phyloP scores from a whole-genome alignment of 2,888 invertebrate genomes.

The Panzeria rudis region DNA sequence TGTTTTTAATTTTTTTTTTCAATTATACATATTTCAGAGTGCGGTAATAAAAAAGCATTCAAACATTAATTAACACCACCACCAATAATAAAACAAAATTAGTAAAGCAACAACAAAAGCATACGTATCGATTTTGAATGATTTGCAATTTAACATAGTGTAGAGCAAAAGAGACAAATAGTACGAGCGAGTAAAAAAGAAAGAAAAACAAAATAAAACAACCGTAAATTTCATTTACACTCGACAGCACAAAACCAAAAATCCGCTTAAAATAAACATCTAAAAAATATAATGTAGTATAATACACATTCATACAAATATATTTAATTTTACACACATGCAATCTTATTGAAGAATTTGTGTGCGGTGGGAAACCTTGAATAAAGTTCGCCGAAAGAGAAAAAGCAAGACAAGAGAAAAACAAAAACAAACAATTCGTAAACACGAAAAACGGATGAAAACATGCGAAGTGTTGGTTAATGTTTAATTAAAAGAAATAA shows the following conservation, averaged over 20 bases:
- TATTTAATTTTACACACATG: conserved; percentile 8
- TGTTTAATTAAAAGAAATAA: conserved; percentile 38
- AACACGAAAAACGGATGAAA: conserved; percentile 47
- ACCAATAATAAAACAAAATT: conserved; percentile 56
- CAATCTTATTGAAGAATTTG: conserved; percentile 45
- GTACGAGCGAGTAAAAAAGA: conserved; percentile 4
- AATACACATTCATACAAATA: conserved; percentile 19
- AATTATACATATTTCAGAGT: conserved; percentile 59
- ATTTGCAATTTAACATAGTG: conserved; percentile 31
- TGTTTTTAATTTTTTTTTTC: conserved; percentile 75
- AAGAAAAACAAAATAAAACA: conserved; percentile 50
- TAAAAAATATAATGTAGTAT: conserved; percentile 23
- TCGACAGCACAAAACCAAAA: conserved; percentile 52
- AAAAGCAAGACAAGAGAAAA: conserved; percentile 35
- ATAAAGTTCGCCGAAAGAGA: conserved; percentile 66
- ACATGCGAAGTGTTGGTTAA: conserved; percentile 61
- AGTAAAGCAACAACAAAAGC: conserved; percentile 52
- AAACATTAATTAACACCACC: conserved; percentile 55
- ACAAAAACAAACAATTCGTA: conserved; percentile 55
- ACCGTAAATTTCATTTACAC: conserved; percentile 61
- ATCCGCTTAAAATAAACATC: conserved; percentile 60
- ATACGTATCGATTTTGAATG: conserved; percentile 66
- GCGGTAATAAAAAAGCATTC: conserved; percentile 52
- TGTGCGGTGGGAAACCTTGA: conserved; percentile 62
- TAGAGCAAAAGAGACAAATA: conserved; percentile 54